Evolutionary conservation across 2,888 invertebrate genomes (phyloP), one percentile per base, ranked within the genome.

Genomic region (Bembecia ichneumoniformis): DNA sequence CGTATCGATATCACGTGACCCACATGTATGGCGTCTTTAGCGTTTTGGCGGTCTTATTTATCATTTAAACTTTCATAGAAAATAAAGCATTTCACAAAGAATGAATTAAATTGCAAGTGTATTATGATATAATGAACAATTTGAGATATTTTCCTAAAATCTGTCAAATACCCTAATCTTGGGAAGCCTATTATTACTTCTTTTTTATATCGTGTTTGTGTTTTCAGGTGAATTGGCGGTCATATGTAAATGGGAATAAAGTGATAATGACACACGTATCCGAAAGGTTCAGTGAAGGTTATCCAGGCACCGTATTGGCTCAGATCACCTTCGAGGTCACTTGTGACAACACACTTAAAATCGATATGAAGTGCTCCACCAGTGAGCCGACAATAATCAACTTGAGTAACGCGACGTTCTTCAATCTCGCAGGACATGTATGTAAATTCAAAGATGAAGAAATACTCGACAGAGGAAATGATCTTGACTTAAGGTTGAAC

Each of bases 401-500:
- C 75, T 80, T 98, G 50, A 96, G 96, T 46, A 95, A 94, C 74
- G 94, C 97, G 67, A 91, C 94, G 1, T 98, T 94, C 74, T 97
- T 98, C 77, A 98, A 98, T 81, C 88, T 98, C 43, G 95, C 92
- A 47, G 97, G 97, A n/a, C 96, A 97, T 80, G 92, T 93, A 66
- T 79, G 89, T 75, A 28, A 28, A 20, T 20, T 20, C 20, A 20
- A 17, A 17, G 49, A 43, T 17, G 20, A 11, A 20, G 20, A 20
- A 5, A 17, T 17, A 17, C 17, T 17, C 17, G 4, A 17, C 4
- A 17, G 2, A 3, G 17, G 17, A 2, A 2, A 17, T 17, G n/a
- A n/a, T n/a, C n/a, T n/a, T n/a, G n/a, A n/a, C n/a, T n/a, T n/a
- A n/a, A n/a, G n/a, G n/a, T n/a, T n/a, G n/a, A n/a, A n/a, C n/a